Evolutionary conservation across 2,113 vertebrate genomes (phyloP).

Genomic region (Nothoprocta perdicaria): DNA sequence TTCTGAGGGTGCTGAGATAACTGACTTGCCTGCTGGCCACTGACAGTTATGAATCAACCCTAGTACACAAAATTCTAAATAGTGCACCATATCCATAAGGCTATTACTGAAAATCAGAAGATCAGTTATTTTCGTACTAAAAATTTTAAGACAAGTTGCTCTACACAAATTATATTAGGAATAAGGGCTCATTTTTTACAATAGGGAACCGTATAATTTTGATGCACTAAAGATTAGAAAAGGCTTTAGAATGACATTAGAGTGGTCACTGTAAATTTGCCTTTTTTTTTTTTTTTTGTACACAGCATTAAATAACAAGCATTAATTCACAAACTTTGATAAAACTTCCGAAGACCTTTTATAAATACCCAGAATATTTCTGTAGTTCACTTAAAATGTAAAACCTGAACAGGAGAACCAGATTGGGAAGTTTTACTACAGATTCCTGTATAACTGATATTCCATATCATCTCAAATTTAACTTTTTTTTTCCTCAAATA

Average conservation of each 20-base stretch:
- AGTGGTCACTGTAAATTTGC: slow-evolving; percentile 30
- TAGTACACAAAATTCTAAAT: slow-evolving; percentile 64
- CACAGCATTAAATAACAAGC: slow-evolving; percentile 34
- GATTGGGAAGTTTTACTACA: slow-evolving; percentile 4
- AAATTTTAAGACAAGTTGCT: slow-evolving; percentile 50
- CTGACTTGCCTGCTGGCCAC: slow-evolving; percentile 63
- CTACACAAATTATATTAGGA: slow-evolving; percentile 45
- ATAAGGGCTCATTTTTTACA: slow-evolving; percentile 62
- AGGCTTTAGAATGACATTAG: slow-evolving; percentile 23
- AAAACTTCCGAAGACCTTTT: slow-evolving; percentile 52
- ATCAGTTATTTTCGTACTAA: slow-evolving; percentile 42
- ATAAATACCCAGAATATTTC: slow-evolving; percentile 59
- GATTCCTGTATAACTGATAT: neutral
- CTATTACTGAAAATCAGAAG: slow-evolving; percentile 53
- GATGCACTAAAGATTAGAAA: slow-evolving; percentile 40
- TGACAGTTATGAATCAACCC: slow-evolving; percentile 56
- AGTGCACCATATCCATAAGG: slow-evolving; percentile 70
- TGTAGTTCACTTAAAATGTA: slow-evolving; percentile 54
- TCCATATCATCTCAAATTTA: neutral
- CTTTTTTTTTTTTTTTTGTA: neutral
- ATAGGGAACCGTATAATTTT: slow-evolving; percentile 5
- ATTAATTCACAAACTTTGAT: slow-evolving; percentile 56
- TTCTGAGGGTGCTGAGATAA: slow-evolving; percentile 40
- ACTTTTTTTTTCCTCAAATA: no score
- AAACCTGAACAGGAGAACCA: slow-evolving; percentile 69